Conservation (phyloP, 2,888 invertebrate species). For the Lymantria monacha region DNA sequence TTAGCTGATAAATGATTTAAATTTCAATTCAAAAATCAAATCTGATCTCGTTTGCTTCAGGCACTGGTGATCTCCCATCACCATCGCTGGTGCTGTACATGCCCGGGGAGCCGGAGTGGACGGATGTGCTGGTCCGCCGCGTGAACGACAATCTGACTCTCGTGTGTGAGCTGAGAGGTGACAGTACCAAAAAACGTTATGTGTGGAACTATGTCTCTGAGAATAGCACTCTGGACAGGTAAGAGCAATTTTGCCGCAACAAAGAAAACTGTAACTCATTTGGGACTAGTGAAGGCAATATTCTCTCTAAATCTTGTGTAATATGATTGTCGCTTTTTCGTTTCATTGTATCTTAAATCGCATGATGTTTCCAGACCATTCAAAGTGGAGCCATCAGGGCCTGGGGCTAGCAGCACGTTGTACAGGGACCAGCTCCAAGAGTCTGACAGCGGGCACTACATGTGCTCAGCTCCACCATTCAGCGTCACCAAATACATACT, state of each 20-base stretch:
- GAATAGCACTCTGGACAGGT: conserved; percentile 48
- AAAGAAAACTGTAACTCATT: background rate
- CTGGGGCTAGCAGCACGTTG: conserved; percentile 41
- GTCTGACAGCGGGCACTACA: conserved; percentile 64
- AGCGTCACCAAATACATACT: conserved; percentile 66
- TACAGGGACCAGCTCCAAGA: conserved; percentile 39
- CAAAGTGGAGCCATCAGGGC: conserved; percentile 34
- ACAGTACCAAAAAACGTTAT: conserved; percentile 37
- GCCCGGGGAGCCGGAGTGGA: conserved; percentile 62
- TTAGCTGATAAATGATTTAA: no score
- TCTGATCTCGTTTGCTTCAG: conserved; percentile 2
- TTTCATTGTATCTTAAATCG: no score
- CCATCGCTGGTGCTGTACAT: conserved; percentile 57
- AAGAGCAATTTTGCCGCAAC: no score
- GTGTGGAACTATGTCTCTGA: conserved; percentile 66
- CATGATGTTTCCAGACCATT: conserved; percentile 38
- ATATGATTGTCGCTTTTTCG: no score
- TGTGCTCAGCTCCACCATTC: conserved; percentile 69
- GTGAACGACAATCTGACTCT: conserved; percentile 64
- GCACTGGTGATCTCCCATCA: conserved; percentile 28
- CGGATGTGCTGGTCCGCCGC: conserved; percentile 63
- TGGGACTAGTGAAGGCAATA: no score
- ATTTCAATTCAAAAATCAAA: background rate
- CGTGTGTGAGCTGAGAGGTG: conserved; percentile 61
- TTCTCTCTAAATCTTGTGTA: no score